Evolutionary conservation across 64 coral and sea anemone species (phyloP), one percentile per base, ranked within the genome.

Genomic region (Hydrozoanthus tunicans): DNA sequence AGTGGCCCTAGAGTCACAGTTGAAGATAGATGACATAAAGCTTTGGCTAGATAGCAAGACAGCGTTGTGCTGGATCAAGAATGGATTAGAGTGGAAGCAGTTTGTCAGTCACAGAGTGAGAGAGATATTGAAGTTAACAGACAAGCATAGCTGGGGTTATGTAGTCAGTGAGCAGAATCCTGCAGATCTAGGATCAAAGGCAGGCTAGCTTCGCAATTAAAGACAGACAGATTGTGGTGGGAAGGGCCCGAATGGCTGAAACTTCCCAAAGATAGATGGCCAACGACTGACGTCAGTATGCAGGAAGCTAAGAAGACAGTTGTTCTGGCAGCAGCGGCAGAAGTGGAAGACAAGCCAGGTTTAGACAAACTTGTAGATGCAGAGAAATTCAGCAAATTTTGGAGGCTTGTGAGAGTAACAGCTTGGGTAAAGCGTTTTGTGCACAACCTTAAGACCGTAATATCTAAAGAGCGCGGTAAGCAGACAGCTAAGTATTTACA

Each of bases 351-450:
- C 3, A 43, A 9, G 9, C 12, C 70, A 52, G 56, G 56, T 57
- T 15, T 92, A 73, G 25, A 43, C 7, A 65, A 62, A 4, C 4
- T 93, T 43, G 8, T 88, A 25, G 51, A 92, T 10, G 6, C 55
- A 25, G 62, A 92, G 14, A 54, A 79, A 0, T 92, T 85, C 13
- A 92, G 91, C 62, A 58, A 71, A 13, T 58, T 70, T 11, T 69
- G 59, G 9, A 25, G 74, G 15, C 59, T 92, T 9, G 70, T 93
- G 32, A 70, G 56, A 88, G 82, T 88, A 13, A 93, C 82, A 67
- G 91, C 91, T 24, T 93, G 82, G 91, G 82, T 93, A 1, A 86
- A 79, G 55, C 61, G 74, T 12, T 93, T 93, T 58, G n/a, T 89
- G 61, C 23, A 66, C 64, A 93, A 93, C 53, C 2, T 20, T 63